phyloP scores from a whole-genome alignment of 2,888 invertebrate genomes.

The Digitonthophagus gazella region DNA sequence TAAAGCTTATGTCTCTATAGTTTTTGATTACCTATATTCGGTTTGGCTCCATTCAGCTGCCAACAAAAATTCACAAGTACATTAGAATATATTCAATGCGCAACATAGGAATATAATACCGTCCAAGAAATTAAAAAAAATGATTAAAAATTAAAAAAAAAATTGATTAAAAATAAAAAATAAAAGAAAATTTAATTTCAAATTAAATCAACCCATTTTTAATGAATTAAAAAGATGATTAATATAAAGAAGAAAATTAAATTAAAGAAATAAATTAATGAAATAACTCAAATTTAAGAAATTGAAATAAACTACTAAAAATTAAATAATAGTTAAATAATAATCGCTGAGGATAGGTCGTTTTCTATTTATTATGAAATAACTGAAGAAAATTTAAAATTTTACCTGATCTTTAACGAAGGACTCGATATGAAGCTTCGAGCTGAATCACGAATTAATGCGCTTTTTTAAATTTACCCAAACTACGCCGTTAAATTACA shows the following conservation, averaged over 20 bases:
- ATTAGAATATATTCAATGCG: conserved; percentile 44
- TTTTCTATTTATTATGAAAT: background rate
- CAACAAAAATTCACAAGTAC: conserved; percentile 51
- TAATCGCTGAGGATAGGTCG: background rate
- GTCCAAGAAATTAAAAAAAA: conserved; percentile 4
- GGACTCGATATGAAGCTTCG: background rate
- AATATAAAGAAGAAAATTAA: too few relatives aligned
- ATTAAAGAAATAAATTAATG: background rate
- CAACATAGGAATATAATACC: background rate
- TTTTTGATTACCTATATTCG: conserved; percentile 48
- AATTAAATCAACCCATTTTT: background rate
- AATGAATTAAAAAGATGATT: background rate
- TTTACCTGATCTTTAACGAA: background rate
- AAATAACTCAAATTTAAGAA: too few relatives aligned
- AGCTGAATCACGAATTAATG: too few relatives aligned
- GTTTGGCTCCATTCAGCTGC: conserved; percentile 49
- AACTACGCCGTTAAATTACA: background rate
- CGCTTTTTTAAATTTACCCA: background rate
- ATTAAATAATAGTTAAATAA: too few relatives aligned
- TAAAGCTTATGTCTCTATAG: conserved; percentile 48
- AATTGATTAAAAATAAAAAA: background rate
- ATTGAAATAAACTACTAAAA: too few relatives aligned
- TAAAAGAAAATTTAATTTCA: background rate
- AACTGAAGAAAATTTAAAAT: background rate
- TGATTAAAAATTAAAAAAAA: background rate